A percentile compares a stretch with the other conserved stretches of the same genome.
These are phyloP conservation scores for Triops longicaudatus DNA, from an alignment of 1,140 invertebrate genomes.

Conservation along the genomic window DNA sequence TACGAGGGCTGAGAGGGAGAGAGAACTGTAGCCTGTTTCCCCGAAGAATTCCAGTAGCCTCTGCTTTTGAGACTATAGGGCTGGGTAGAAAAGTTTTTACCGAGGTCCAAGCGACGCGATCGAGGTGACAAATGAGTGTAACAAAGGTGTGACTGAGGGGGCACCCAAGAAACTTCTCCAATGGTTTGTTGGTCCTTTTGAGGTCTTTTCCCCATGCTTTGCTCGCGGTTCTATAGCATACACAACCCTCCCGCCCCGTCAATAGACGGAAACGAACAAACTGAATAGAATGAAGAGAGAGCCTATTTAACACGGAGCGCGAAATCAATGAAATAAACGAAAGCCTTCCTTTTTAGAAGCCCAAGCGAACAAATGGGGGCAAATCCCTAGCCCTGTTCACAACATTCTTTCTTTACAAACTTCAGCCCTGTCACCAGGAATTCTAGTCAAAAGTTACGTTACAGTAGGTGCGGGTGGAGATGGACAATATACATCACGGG, in stretches of 20 bases:
- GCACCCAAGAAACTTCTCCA: background rate
- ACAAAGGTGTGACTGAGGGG: background rate
- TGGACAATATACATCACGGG: background rate
- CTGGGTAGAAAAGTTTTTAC: background rate
- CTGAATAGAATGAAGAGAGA: background rate
- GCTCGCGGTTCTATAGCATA: background rate
- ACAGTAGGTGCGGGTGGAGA: background rate
- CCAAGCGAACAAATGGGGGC: background rate
- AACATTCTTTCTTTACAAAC: constrained; percentile 6
- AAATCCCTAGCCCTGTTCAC: background rate
- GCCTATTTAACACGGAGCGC: background rate
- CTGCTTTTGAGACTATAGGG: background rate
- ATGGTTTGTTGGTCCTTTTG: constrained; percentile 15
- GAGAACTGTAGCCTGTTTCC: background rate
- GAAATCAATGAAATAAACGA: background rate
- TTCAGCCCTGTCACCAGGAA: background rate
- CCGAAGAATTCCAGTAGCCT: background rate
- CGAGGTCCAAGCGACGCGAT: background rate
- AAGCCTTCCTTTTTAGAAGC: background rate
- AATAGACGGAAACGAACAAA: constrained; percentile 8
- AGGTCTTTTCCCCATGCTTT: background rate
- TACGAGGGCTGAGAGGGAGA: background rate
- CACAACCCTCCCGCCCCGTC: constrained; percentile 10
- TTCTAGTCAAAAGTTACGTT: background rate
- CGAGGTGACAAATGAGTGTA: constrained; percentile 7